A percentile compares a stretch with the other conserved stretches of the same genome.
phyloP scores from a whole-genome alignment of 1,140 invertebrate species.

The Portunus trituberculatus region DNA sequence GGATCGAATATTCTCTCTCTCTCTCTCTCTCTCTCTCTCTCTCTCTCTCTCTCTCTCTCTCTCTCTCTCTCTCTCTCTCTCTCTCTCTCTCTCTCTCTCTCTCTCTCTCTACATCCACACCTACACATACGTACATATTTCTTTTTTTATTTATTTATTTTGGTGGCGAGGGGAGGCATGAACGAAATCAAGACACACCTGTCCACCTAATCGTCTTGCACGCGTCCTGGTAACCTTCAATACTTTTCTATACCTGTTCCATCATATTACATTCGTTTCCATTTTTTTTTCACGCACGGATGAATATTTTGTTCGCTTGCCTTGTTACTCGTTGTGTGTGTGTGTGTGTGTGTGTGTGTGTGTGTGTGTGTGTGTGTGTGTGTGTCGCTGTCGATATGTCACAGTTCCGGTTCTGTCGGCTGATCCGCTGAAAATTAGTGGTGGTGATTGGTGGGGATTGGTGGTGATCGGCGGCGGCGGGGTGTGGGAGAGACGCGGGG shows the following conservation, averaged over 20 bases:
- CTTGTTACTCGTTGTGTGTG: constrained; percentile 16
- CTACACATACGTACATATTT: not conserved
- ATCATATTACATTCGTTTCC: constrained; percentile 33
- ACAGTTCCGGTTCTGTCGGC: constrained; percentile 22
- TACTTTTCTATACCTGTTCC: not conserved
- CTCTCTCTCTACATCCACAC: not conserved
- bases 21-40: too few species aligned
- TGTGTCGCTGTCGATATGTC: not conserved
- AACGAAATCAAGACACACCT: not conserved
- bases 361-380: not conserved
- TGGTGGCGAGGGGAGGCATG: too few species aligned
- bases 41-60: too few species aligned
- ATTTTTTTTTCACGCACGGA: constrained; percentile 33
- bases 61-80: too few species aligned
- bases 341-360: constrained; percentile 6
- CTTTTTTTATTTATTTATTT: not conserved
- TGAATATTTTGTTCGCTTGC: constrained; percentile 52
- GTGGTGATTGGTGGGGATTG: constrained; percentile 17
- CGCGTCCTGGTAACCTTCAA: not conserved
- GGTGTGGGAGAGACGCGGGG: not conserved
- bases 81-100: too few species aligned
- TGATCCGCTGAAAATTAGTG: constrained; percentile 21
- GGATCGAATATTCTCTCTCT: too few species aligned
- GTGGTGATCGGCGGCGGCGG: not conserved
- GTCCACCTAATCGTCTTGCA: not conserved